phyloP scores from a whole-genome alignment of 1,140 invertebrate species.

The Caenorhabditis remanei region DNA sequence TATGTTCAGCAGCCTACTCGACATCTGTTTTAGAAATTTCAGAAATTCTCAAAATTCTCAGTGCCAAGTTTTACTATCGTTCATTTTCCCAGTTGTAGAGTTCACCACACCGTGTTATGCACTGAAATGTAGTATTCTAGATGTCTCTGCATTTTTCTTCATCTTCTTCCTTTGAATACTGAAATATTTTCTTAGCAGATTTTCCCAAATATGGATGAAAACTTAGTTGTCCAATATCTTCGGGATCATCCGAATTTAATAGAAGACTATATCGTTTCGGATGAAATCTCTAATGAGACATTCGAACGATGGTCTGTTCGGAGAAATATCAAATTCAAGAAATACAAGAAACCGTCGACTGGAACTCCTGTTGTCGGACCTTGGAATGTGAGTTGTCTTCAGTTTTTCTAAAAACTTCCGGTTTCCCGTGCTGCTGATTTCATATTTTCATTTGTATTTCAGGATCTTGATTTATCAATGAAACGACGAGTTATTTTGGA shows the following conservation, averaged over 20 bases:
- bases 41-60: no score
- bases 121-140: no score
- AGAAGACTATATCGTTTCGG: conserved; percentile 69
- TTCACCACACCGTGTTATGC: no score
- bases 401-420: conserved; percentile 27
- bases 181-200: neutral
- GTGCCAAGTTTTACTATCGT: no score
- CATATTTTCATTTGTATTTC: neutral
- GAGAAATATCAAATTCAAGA: conserved; percentile 40
- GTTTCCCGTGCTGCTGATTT: neutral
- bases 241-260: conserved; percentile 68
- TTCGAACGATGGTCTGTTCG: conserved; percentile 70
- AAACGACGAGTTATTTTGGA: conserved; percentile 32
- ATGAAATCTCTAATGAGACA: conserved; percentile 69
- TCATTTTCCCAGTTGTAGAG: no score
- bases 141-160: no score
- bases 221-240: conserved; percentile 70
- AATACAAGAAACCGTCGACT: conserved; percentile 6
- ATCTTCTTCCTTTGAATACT: no score
- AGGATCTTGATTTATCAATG: neutral
- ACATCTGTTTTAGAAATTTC: no score
- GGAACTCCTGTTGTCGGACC: neutral
- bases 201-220: conserved; percentile 55
- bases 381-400: conserved; percentile 14
- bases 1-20: no score